Evolutionary conservation across 2,113 vertebrate genomes (phyloP), one percentile per base, ranked within the genome.

Genomic region (Apodemus speciosus): DNA sequence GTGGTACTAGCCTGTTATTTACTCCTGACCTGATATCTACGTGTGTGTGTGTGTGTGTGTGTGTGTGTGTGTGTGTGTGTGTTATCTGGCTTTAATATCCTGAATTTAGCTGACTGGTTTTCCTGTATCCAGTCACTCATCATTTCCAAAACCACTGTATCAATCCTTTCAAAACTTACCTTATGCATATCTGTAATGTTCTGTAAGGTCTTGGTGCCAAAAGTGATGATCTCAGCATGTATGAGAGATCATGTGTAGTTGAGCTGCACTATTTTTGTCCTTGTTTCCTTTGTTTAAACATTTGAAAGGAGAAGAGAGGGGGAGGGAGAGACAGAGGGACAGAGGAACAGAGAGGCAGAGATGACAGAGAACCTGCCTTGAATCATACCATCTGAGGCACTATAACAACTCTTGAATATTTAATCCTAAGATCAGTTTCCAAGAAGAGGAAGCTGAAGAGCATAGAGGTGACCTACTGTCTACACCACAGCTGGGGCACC

Each of bases 241-340:
- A 46, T 60, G 77, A 13, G 68, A 58, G 30, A 84, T 53, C 35
- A 30, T 83, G 46, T 43, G 60, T 6, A 72, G 40, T 43, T 35
- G 43, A 32, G 1, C 20, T 69, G 23, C 62, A 30, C 40, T 93
- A 71, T 11, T 49, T 92, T 93, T 79, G 38, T 80, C 6, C 35
- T 83, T 71, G 43, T 85, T 20, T 94, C 18, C 83, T 11, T 30
- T 84, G 49, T 40, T 79, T 92, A 56, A 92, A 93, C 72, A 25
- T 62, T 64, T 71, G 66, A 89, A 46, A 60, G 5, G 64, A 43
- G 40, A 40, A 3, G 6, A 35, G 30, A 35, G 18, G 16, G 43
- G 9, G 6, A 1, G 4, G 0, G 21, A 38, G 2, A 21, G 53
- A 25, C 32, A 69, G 35, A 38, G 35, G 16, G 6, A 7, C 66